Percentiles rank a stretch among this genome's conserved stretches.
These are phyloP conservation scores for Cotesia glomerata DNA, from an alignment of 1,140 invertebrate genomes.

Conservation along the genomic window DNA sequence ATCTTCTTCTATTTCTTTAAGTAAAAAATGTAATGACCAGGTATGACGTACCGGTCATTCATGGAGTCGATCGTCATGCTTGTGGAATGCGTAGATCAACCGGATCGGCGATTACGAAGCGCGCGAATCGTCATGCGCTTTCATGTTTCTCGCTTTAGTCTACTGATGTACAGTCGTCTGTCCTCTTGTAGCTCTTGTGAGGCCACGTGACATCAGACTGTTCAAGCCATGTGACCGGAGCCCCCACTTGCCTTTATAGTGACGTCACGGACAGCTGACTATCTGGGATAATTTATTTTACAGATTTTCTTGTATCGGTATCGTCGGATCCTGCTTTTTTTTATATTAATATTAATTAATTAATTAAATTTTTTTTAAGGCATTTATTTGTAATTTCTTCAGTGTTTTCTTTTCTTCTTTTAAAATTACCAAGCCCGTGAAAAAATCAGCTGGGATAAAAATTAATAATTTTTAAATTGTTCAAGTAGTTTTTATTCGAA, in stretches of 20 bases:
- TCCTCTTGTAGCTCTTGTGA: neutral
- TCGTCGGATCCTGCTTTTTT: neutral
- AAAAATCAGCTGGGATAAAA: no score
- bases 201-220: conserved; percentile 26
- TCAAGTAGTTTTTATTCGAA: neutral
- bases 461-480: no score
- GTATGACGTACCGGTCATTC: conserved; percentile 58
- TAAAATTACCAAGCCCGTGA: no score
- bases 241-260: conserved; percentile 31
- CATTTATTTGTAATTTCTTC: neutral
- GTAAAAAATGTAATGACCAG: neutral
- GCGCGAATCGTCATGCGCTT: conserved; percentile 16
- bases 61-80: conserved; percentile 53
- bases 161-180: neutral
- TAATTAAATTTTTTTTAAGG: neutral
- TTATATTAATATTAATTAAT: neutral
- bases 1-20: no score
- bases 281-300: conserved; percentile 14
- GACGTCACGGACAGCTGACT: conserved; percentile 60
- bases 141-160: neutral
- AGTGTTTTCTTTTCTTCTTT: no score
- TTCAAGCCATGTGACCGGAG: conserved; percentile 49
- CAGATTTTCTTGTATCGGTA: neutral
- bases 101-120: conserved; percentile 4
- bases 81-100: conserved; percentile 49